Conservation (phyloP, 2,113 vertebrate genomes). For the Ivindomyrus marchei region DNA sequence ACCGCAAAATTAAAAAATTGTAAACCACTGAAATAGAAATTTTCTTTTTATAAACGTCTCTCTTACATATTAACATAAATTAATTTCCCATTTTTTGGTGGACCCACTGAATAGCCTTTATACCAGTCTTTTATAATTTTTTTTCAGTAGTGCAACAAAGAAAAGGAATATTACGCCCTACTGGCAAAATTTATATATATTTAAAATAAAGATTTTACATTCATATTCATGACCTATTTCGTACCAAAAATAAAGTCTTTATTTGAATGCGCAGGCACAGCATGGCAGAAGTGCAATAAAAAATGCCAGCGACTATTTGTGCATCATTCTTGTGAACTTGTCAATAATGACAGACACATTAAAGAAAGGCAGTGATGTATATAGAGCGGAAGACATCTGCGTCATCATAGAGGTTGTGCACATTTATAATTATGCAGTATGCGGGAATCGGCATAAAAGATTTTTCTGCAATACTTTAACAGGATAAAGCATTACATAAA, state of each 20-base stretch:
- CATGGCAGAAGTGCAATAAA: background rate
- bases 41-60: background rate
- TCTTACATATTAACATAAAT: background rate
- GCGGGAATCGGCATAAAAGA: background rate
- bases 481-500: background rate
- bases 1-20: background rate
- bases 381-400: background rate
- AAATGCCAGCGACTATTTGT: background rate
- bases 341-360: background rate
- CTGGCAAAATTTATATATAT: background rate
- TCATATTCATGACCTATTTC: background rate
- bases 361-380: background rate
- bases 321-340: background rate
- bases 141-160: constrained; percentile 11
- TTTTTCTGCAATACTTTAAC: background rate
- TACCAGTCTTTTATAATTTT: background rate
- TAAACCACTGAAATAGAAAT: background rate
- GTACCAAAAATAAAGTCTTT: background rate
- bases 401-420: background rate
- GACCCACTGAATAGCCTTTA: background rate
- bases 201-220: background rate
- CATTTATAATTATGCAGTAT: background rate
- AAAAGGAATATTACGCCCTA: background rate
- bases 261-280: background rate
- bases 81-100: background rate